Evolutionary conservation across 2,797 vertebrate genomes (phyloP), one percentile per base, ranked within the genome.

Genomic region (Enteromius mattozi): DNA sequence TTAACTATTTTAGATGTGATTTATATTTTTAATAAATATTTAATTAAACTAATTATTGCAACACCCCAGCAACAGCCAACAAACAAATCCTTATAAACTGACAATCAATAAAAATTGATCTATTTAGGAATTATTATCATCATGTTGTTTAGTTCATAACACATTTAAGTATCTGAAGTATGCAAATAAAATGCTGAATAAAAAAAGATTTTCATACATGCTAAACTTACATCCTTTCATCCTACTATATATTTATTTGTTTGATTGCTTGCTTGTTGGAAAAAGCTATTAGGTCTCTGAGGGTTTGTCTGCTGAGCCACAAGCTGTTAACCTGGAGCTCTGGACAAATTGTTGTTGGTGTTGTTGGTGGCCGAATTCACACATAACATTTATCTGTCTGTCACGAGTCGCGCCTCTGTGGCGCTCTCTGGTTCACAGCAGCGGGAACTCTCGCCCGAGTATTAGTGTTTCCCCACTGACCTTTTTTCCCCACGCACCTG

Each of bases 351-450:
- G 24, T 4, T 63, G 59, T 61, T 14, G 59, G 56, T 61, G 59
- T 14, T 27, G 59, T 27, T 61, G 13, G 13, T 2, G 5, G 59
- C 59, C 2, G 59, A 63, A 30, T 63, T 2, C 24, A 63, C 59
- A 61, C 37, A 35, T 61, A 37, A 86, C 81, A 69, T 63, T 84
- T 49, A 87, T 87, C 40, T 77, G n/a, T n/a, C n/a, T n/a, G n/a
- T n/a, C n/a, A n/a, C n/a, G n/a, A n/a, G n/a, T n/a, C n/a, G n/a
- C n/a, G n/a, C n/a, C n/a, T n/a, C n/a, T n/a, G n/a, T n/a, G n/a
- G n/a, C n/a, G n/a, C n/a, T n/a, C n/a, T n/a, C n/a, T n/a, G n/a
- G n/a, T n/a, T n/a, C n/a, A n/a, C n/a, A n/a, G n/a, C n/a, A n/a
- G n/a, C n/a, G n/a, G n/a, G n/a, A n/a, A n/a, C n/a, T n/a, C n/a